Evolutionary conservation across 1,140 invertebrate species (phyloP), one percentile per base, ranked within the genome.

Genomic region (Eubasilissa regina): DNA sequence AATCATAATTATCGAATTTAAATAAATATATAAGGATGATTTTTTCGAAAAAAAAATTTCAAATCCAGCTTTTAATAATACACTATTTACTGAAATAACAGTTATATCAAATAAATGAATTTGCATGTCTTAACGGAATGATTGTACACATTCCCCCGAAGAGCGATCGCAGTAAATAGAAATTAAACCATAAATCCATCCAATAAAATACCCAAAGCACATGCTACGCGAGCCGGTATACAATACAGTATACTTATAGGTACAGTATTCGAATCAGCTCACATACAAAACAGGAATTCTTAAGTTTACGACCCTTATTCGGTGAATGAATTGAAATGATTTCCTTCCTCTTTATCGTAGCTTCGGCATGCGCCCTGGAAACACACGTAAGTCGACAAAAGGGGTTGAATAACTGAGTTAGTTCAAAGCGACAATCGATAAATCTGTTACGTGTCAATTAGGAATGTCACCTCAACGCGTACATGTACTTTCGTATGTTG

Each of bases 391-490:
- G 35, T 75, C 73, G 17, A 6, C 64, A 17, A 64, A 53, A 47
- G 75, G 60, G 62, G 43, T 45, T 9, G 75, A 68, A 58, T 48
- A 45, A 62, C 56, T 17, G 56, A 48, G 60, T 43, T 64, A 45
- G 72, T 80, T 56, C 66, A 80, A 80, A 45, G 62, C 73, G 74
- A 75, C 64, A 75, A 81, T 81, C 80, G 66, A 79, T 81, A 79
- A 81, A 79, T 79, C 74, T 51, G 60, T 45, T 75, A 79, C 80
- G 81, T 82, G 78, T 80, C 81, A 80, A 82, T 82, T 82, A 82
- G 74, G 55, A 60, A 58, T 74, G 55, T 66, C 17, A 70, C 73
- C 80, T 48, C 25, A 70, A 60, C 80, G 77, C 80, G 21, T 78
- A 77, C 75, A 81, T 79, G 77, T 78, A 77, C 45, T 58, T 73